These are phyloP conservation scores for Scleropages formosus DNA, from an alignment of 2,797 vertebrate species.

Conservation along the genomic window DNA sequence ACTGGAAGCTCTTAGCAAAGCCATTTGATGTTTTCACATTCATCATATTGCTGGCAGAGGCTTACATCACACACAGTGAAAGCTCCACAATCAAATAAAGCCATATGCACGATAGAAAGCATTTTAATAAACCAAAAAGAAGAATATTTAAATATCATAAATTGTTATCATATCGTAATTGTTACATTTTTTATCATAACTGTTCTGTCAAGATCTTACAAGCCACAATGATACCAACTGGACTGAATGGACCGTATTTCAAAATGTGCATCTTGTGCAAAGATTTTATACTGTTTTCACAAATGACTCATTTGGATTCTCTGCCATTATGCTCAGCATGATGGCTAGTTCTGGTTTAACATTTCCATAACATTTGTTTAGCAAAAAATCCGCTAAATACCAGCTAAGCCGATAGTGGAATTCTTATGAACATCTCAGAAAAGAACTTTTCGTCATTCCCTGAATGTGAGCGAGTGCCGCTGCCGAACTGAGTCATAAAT, in stretches of 20 bases:
- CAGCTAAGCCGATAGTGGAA: background rate
- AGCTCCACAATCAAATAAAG: background rate
- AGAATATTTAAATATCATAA: background rate
- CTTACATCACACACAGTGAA: background rate
- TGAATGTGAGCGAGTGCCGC: conserved; percentile 8
- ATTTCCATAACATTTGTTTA: background rate
- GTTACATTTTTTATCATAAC: no score
- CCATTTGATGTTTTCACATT: background rate
- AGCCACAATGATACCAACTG: no score
- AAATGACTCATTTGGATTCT: background rate
- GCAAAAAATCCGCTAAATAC: conserved; percentile 12
- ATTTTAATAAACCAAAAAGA: background rate
- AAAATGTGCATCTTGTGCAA: background rate
- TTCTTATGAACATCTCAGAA: background rate
- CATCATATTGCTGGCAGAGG: background rate
- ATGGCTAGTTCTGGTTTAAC: background rate
- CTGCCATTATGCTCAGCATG: background rate
- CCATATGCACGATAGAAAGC: background rate
- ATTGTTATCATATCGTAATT: no score
- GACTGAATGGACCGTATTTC: background rate
- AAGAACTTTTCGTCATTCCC: background rate
- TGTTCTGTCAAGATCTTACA: background rate
- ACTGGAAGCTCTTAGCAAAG: conserved; percentile 19
- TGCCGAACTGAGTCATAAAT: conserved; percentile 1
- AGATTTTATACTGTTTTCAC: background rate